Evolutionary conservation across 1,140 invertebrate genomes (phyloP).

Genomic region (Trachelipus rathkii): DNA sequence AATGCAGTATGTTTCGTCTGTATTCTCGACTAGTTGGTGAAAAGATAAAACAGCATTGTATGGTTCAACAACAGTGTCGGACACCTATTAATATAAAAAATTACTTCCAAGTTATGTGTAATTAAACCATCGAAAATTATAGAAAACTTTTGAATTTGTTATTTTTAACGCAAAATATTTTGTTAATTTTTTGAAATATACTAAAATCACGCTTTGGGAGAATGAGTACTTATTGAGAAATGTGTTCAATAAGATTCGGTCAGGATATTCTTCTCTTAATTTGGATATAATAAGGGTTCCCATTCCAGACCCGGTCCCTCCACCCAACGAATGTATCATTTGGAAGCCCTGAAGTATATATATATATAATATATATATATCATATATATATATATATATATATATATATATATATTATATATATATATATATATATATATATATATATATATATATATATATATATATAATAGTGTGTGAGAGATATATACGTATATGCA

Average conservation of each 20-base stretch:
- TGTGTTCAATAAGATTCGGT: conserved; percentile 55
- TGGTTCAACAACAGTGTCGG: conserved; percentile 51
- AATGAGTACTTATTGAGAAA: conserved; percentile 54
- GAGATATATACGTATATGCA: no score
- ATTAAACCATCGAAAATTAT: no score
- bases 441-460: no score
- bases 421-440: no score
- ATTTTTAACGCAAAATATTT: no score
- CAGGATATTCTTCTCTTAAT: conserved; percentile 54
- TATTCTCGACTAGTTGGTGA: conserved; percentile 54
- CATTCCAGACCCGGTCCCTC: conserved; percentile 58
- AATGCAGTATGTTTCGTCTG: conserved; percentile 45
- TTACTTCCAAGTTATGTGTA: no score
- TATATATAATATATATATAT: no score
- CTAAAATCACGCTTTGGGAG: conserved; percentile 50
- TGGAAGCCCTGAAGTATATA: conserved; percentile 60
- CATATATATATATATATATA: no score
- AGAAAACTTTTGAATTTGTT: no score
- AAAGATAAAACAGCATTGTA: conserved; percentile 55
- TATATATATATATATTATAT: no score
- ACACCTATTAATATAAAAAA: not conserved
- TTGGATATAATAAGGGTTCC: conserved; percentile 54
- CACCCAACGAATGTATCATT: conserved; percentile 67
- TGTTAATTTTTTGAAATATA: no score
- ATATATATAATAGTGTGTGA: no score